These are phyloP conservation scores for Ochotona curzoniae DNA, from an alignment of 2,113 vertebrate genomes.

Conservation along the genomic window DNA sequence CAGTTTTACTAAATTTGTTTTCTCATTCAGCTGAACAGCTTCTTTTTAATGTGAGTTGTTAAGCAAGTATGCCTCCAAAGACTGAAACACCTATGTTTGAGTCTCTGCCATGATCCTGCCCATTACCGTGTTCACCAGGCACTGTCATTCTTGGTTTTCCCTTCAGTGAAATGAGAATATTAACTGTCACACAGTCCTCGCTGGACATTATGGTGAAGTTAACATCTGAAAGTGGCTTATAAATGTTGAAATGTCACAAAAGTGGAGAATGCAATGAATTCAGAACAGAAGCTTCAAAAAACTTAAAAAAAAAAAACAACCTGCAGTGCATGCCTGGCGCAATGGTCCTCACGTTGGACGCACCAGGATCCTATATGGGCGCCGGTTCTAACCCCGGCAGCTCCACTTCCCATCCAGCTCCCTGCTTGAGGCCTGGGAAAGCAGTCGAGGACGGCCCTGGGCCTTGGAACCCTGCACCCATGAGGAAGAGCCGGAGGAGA, in stretches of 20 bases:
- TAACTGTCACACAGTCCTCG: not conserved
- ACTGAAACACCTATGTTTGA: not conserved
- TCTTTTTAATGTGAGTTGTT: not conserved
- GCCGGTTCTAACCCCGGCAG: no score
- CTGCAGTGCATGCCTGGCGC: no score
- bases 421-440: no score
- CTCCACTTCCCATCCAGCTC: no score
- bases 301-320: no score
- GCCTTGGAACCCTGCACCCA: no score
- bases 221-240: not conserved
- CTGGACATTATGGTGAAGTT: not conserved
- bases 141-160: not conserved
- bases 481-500: no score
- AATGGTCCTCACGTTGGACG: no score
- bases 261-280: not conserved
- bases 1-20: not conserved
- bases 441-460: no score
- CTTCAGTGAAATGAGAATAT: not conserved
- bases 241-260: not conserved
- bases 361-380: no score
- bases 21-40: not conserved
- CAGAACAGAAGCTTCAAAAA: not conserved
- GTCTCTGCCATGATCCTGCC: not conserved
- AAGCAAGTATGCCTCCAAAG: not conserved
- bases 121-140: not conserved